Evolutionary conservation across 2,888 invertebrate species (phyloP), one percentile per base, ranked within the genome.

Genomic region (Andrena bucephala): DNA sequence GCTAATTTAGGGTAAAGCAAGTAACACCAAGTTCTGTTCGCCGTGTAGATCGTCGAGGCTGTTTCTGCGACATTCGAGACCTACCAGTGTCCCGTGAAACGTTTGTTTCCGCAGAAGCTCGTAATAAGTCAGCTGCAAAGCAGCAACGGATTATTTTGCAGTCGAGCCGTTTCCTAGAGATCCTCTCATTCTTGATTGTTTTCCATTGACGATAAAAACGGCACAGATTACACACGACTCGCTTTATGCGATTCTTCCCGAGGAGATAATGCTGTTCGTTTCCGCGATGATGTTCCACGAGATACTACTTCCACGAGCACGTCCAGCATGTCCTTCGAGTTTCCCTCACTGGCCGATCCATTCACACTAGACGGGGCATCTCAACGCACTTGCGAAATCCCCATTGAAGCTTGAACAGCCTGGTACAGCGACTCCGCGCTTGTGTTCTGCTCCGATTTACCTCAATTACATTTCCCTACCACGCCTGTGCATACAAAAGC

Each of bases 271-370:
- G 74, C 52, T 74, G 78, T 74, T 82, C 75, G 66, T 88, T 88
- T 88, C 87, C 88, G 82, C 65, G 70, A 86, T 85, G 85, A 88
- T 88, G 78, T 88, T 88, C 78, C 87, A 80, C 75, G 80, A 88
- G 87, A 88, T 88, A 86, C 77, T 85, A 86, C 77, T 62, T 52
- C 77, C 67, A 62, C 20, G 69, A 36, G 77, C 72, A 63, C 75
- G 75, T 76, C 68, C 82, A 81, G 62, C 27, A 24, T 75, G 89
- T 88, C 87, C 87, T 88, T 88, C 85, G 60, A 33, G 31, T 69
- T 88, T 82, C 83, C 88, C 88, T 83, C 85, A 85, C 81, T 84
- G 75, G 77, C 57, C 73, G 79, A 75, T 78, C 71, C 85, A 86
- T 86, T 83, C 75, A 73, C 50, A 59, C 33, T 72, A 59, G 36